Conservation (phyloP, 2,888 invertebrate species). For the Lithophane semibrunnea region DNA sequence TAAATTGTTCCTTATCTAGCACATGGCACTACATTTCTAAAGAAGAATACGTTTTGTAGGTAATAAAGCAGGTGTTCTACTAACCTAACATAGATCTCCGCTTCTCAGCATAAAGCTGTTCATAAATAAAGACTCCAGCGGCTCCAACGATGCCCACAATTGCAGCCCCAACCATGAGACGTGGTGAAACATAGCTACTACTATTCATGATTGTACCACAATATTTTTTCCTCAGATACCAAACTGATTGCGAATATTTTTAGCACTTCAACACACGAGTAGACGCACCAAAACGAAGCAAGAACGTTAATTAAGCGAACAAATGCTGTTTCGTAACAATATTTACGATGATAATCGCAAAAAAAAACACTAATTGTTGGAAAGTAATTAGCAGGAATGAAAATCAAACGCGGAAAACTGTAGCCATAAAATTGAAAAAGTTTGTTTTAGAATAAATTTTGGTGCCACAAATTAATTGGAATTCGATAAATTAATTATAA, state of each 20-base stretch:
- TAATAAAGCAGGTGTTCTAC: slow-evolving; percentile 54
- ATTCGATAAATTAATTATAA: slow-evolving; percentile 27
- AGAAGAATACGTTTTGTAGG: background rate
- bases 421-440: background rate
- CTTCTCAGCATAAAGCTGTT: slow-evolving; percentile 87
- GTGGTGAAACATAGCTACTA: slow-evolving; percentile 76
- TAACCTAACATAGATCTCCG: slow-evolving; percentile 86
- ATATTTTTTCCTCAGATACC: slow-evolving; percentile 1
- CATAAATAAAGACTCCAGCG: slow-evolving; percentile 87
- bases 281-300: slow-evolving; percentile 25
- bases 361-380: slow-evolving; percentile 15
- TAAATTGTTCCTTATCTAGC: background rate
- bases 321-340: slow-evolving; percentile 42
- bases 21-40: no score
- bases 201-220: slow-evolving; percentile 54
- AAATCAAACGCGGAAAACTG: slow-evolving; percentile 25
- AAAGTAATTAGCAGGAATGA: slow-evolving; percentile 22
- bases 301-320: slow-evolving; percentile 26
- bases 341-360: slow-evolving; percentile 22
- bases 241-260: slow-evolving; percentile 16
- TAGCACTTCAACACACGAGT: slow-evolving; percentile 21
- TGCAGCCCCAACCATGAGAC: slow-evolving; percentile 86
- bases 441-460: slow-evolving; percentile 16
- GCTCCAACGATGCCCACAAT: slow-evolving; percentile 88
- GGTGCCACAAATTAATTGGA: slow-evolving; percentile 18